phyloP scores from a whole-genome alignment of 2,113 vertebrate genomes.

The Aspidoscelis tigris region DNA sequence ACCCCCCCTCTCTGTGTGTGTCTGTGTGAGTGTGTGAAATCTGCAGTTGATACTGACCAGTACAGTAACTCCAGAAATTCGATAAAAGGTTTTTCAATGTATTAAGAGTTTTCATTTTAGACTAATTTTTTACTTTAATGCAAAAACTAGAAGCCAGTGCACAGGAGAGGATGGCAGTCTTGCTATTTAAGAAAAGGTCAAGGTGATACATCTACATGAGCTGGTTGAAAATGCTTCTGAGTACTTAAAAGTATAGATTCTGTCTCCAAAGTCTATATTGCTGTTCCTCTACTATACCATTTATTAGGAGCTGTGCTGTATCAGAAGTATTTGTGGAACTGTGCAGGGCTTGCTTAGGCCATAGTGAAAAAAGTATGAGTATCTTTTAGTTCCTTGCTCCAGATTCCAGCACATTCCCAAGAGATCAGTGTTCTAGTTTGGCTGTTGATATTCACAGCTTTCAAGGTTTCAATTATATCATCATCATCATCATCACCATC shows the following conservation, averaged over 20 bases:
- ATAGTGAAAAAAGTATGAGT: background rate
- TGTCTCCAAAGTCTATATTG: too few relatives aligned
- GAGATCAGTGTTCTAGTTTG: background rate
- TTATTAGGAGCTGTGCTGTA: background rate
- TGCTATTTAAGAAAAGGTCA: too few relatives aligned
- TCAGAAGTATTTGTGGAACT: background rate
- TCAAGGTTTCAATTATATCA: background rate
- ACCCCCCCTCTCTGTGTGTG: too few relatives aligned
- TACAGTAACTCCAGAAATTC: background rate
- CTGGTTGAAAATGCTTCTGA: background rate
- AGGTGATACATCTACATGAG: too few relatives aligned
- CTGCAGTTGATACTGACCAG: background rate
- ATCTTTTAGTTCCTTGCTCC: background rate
- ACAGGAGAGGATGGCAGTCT: too few relatives aligned
- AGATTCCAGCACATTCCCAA: background rate
- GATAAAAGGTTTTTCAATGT: slow-evolving; percentile 59
- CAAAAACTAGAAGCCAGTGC: too few relatives aligned
- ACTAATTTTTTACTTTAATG: slow-evolving; percentile 18
- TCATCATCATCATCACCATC: too few relatives aligned
- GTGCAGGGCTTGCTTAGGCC: background rate
- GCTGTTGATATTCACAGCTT: background rate
- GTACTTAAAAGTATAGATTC: slow-evolving; percentile 59
- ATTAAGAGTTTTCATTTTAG: slow-evolving; percentile 65
- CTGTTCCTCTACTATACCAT: background rate
- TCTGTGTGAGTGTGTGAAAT: background rate